Percentiles rank a stretch among this genome's conserved stretches.
phyloP scores from a whole-genome alignment of 2,888 invertebrate species.

The Alsophila aescularia region DNA sequence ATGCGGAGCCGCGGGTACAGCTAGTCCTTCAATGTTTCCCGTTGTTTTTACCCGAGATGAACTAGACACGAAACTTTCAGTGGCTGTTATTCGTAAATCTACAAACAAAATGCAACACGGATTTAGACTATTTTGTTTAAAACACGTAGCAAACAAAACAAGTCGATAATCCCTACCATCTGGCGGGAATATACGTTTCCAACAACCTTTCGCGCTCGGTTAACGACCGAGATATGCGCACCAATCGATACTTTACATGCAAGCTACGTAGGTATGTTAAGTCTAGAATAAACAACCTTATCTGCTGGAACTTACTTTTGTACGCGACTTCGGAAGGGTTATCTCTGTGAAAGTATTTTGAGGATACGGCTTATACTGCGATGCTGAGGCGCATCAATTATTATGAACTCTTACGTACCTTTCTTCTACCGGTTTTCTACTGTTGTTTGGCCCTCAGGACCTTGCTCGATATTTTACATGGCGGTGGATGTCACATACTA shows the following conservation, averaged over 20 bases:
- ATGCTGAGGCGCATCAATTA: too few relatives aligned
- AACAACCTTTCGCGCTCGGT: conserved; percentile 16
- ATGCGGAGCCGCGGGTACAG: too few relatives aligned
- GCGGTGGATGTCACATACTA: too few relatives aligned
- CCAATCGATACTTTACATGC: conserved; percentile 5
- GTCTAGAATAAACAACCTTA: background rate
- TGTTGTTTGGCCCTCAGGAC: too few relatives aligned
- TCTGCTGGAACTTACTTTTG: background rate
- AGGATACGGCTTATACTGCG: too few relatives aligned
- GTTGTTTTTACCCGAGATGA: too few relatives aligned
- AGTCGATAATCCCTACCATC: conserved; percentile 3
- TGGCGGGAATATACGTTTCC: background rate
- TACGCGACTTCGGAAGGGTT: background rate
- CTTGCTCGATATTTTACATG: too few relatives aligned
- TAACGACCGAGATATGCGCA: conserved; percentile 13
- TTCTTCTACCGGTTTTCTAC: too few relatives aligned
- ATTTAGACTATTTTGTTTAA: background rate
- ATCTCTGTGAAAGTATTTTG: too few relatives aligned
- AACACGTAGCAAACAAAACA: conserved; percentile 8
- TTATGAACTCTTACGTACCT: too few relatives aligned
- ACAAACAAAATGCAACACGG: background rate
- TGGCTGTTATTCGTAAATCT: background rate
- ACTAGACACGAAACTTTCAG: too few relatives aligned
- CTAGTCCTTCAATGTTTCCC: too few relatives aligned
- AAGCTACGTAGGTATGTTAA: background rate